phyloP scores from a whole-genome alignment of 2,888 invertebrate genomes.

The Mesochorus sp. region DNA sequence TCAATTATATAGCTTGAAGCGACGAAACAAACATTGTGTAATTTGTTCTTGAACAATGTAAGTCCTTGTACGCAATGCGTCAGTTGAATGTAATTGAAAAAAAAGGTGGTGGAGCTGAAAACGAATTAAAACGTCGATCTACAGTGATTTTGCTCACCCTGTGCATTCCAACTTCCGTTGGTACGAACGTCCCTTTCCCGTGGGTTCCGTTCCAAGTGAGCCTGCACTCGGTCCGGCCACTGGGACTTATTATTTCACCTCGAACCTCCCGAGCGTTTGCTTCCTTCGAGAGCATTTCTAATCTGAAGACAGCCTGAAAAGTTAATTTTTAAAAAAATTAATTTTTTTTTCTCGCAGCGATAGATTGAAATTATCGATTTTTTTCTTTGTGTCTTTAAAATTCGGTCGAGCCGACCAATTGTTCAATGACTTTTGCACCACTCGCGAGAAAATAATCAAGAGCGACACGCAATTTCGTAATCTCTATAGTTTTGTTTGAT shows the following conservation, averaged over 20 bases:
- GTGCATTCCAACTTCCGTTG: conserved; percentile 96
- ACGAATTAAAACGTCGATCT: not conserved
- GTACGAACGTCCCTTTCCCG: conserved; percentile 93
- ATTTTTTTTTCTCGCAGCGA: not conserved
- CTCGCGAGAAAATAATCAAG: not conserved
- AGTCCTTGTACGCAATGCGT: too few relatives aligned
- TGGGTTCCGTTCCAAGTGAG: conserved; percentile 79
- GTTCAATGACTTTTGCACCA: not conserved
- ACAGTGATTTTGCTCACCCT: conserved; percentile 83
- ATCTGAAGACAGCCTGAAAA: conserved; percentile 89
- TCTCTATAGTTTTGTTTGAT: not conserved
- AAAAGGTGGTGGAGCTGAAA: too few relatives aligned
- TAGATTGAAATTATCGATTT: not conserved
- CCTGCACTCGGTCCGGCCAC: conserved; percentile 85
- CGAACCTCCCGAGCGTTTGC: conserved; percentile 89
- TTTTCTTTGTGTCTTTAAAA: not conserved
- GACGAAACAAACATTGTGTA: too few relatives aligned
- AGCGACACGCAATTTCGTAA: conserved; percentile 6
- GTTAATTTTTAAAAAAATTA: conserved; percentile 26
- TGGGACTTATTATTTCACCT: conserved; percentile 90
- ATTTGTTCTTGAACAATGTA: too few relatives aligned
- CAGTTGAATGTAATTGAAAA: too few relatives aligned
- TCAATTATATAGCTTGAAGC: too few relatives aligned
- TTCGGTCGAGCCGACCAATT: not conserved
- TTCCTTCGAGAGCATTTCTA: conserved; percentile 88